Conservation (phyloP, 2,797 vertebrate species). For the Chromis chromis region DNA sequence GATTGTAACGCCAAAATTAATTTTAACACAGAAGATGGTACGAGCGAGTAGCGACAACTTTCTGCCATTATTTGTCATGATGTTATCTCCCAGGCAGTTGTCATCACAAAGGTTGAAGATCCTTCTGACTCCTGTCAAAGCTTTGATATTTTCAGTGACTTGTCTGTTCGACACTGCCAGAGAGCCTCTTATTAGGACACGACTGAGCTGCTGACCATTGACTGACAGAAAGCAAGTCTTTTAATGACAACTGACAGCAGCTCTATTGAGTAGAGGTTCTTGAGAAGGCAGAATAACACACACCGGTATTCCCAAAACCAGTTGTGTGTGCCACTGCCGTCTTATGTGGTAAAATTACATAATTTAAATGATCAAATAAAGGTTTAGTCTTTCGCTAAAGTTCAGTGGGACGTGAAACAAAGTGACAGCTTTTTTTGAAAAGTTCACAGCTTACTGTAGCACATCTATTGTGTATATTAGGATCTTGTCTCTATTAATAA, state of each 20-base stretch:
- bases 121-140: neutral
- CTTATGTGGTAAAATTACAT: neutral
- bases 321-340: neutral
- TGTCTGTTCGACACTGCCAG: neutral
- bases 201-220: neutral
- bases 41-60: neutral
- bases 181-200: slow-evolving; percentile 3
- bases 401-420: neutral
- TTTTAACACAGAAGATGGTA: neutral
- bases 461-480: neutral
- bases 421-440: neutral
- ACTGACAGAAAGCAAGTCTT: slow-evolving; percentile 4
- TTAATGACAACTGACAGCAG: slow-evolving; percentile 16
- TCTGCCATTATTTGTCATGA: neutral
- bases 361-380: neutral
- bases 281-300: neutral
- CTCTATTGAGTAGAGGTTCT: neutral
- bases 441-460: neutral
- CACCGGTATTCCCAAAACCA: too few relatives aligned
- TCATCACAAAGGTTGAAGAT: neutral
- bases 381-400: neutral
- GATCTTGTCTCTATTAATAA: slow-evolving; percentile 44
- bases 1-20: neutral
- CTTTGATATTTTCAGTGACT: neutral
- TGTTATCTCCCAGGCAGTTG: neutral